Base-by-base conservation (phyloP, 2,797 vertebrate genomes). In the Rousettus madagascariensis region DNA sequence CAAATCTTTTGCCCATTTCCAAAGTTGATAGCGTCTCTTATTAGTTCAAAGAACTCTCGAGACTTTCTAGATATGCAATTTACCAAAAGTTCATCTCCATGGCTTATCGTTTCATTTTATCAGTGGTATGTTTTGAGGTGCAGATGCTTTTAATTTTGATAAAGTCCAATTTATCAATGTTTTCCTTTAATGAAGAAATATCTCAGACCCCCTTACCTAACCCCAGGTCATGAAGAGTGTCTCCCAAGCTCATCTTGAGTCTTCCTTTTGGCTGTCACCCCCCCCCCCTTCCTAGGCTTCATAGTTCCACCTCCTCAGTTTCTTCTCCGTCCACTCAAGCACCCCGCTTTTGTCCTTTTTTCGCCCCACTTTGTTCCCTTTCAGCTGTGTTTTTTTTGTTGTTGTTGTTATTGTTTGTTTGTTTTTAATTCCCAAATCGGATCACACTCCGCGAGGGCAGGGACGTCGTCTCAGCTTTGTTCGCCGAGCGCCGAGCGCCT, bases 71-170 rank as follows among this genome's bases (percentile, higher is more conserved):
- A 36, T 46, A 55, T 7, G 5, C 17, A 30, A 74, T 43, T 55
- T 82, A 15, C 36, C 53, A 65, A 80, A 36, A 53, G 53, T 51
- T 59, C 61, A 38, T 22, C 15, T 79, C 74, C 24, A 22, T 51
- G 43, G 28, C 17, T 61, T 22, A 61, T 49, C 78, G 26, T 57
- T 66, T 68, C 75, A 26, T 90, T 46, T 90, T 28, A 63, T 84
- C 72, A 20, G 0, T 79, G 15, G 41, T 79, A 38, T 86, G 26
- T 28, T 86, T 79, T 41, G 74, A 71, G 33, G 65, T 63, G 33
- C 26, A 79, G 49, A 86, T 86, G 53, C 51, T 93, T 92, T 63
- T 43, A 26, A 55, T 93, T 87, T 86, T 71, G 53, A 86, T 53
- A 68, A 69, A n/a, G 28, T 55, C 33, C 5, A 33, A 9, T 78